These are phyloP conservation scores for Cerastoderma edule DNA, from an alignment of 2,888 invertebrate species.

Conservation along the genomic window DNA sequence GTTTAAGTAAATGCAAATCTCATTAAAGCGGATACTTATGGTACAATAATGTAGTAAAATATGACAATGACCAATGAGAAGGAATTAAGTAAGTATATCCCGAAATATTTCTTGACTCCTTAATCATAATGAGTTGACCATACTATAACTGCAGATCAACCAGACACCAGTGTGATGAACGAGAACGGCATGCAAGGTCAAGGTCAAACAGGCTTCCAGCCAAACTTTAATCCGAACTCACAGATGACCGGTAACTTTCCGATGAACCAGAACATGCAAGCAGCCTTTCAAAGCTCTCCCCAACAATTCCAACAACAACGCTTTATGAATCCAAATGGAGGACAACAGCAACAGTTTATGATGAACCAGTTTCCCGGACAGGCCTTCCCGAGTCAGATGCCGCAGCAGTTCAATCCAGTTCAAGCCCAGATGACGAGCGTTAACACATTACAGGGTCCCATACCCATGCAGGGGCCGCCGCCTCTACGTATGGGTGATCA, in stretches of 20 bases:
- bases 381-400: constrained; percentile 3
- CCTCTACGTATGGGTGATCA: too few species aligned
- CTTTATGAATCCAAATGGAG: not conserved
- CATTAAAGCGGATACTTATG: too few species aligned
- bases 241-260: constrained; percentile 6
- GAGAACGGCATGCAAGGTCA: constrained; percentile 28
- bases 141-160: constrained; percentile 32
- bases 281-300: constrained; percentile 12
- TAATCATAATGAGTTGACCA: not conserved
- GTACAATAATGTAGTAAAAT: too few species aligned
- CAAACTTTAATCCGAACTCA: constrained; percentile 23
- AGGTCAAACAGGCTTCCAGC: constrained; percentile 11
- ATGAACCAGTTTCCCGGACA: constrained; percentile 29
- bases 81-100: too few species aligned
- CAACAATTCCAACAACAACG: constrained; percentile 23
- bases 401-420: not conserved
- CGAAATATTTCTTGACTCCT: too few species aligned
- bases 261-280: not conserved
- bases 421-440: constrained; percentile 14
- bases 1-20: too few species aligned
- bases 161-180: constrained; percentile 46
- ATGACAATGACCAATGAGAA: too few species aligned
- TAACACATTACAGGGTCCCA: not conserved
- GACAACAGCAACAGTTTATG: constrained; percentile 5
- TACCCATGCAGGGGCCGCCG: not conserved